Evolutionary conservation across 2,113 vertebrate genomes (phyloP).

Genomic region (Platichthys stellatus): DNA sequence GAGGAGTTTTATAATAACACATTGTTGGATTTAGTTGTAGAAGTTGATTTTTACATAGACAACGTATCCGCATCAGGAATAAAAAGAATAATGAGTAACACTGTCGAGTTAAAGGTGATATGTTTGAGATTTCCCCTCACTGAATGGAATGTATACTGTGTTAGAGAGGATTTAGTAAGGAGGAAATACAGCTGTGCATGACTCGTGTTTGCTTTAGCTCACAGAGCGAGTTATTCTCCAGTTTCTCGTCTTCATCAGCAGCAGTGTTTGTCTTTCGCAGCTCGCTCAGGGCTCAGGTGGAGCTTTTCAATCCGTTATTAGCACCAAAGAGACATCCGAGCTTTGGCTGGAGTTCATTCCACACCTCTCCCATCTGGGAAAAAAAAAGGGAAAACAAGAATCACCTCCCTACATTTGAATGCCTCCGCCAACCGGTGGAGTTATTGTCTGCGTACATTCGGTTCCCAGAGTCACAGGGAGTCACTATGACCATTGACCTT

Average conservation of each 20-base stretch:
- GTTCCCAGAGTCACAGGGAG: not conserved
- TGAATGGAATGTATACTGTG: constrained; percentile 35
- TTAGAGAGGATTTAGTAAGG: not conserved
- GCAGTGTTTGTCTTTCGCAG: constrained; percentile 25
- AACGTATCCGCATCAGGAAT: not conserved
- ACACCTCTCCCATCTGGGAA: constrained; percentile 94
- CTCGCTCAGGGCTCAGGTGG: constrained; percentile 63
- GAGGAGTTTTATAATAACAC: constrained; percentile 13
- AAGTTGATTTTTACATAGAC: constrained; percentile 11
- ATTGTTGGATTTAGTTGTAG: too few species aligned
- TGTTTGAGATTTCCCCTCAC: not conserved
- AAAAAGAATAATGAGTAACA: not conserved
- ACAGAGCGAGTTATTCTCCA: constrained; percentile 42
- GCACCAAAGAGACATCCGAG: constrained; percentile 89
- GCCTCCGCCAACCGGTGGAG: too few species aligned
- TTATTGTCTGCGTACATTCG: not conserved
- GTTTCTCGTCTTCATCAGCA: constrained; percentile 18
- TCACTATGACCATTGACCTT: not conserved
- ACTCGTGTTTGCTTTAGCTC: constrained; percentile 11
- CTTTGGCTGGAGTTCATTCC: constrained; percentile 94
- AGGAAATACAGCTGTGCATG: constrained; percentile 2
- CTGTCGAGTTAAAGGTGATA: constrained; percentile 9
- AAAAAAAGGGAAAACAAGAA: constrained; percentile 18
- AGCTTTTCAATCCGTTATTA: constrained; percentile 77
- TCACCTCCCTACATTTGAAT: not conserved